These are phyloP conservation scores for Rhyacophila brunnea DNA, from an alignment of 1,140 invertebrate genomes.

Conservation along the genomic window DNA sequence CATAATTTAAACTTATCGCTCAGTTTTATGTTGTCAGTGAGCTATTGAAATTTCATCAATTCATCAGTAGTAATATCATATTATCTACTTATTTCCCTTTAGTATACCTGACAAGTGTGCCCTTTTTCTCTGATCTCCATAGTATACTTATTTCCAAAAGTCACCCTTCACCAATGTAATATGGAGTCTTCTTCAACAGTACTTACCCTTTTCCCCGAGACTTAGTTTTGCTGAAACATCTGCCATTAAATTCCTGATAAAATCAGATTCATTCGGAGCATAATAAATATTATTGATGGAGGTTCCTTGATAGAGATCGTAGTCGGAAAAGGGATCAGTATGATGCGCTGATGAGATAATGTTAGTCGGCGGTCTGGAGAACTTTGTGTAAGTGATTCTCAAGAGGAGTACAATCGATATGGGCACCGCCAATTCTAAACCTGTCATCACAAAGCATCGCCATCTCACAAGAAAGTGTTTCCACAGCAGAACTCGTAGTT, in stretches of 20 bases:
- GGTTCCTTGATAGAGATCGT: not conserved
- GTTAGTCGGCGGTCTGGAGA: not conserved
- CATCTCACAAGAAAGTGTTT: conserved; percentile 3
- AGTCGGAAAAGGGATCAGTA: not conserved
- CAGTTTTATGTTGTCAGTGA: too few species aligned
- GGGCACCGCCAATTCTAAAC: not conserved
- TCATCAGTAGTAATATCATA: too few species aligned
- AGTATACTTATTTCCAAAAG: too few species aligned
- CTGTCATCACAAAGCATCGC: not conserved
- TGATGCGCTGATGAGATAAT: not conserved
- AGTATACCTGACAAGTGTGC: too few species aligned
- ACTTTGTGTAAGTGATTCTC: not conserved
- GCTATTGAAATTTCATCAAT: too few species aligned
- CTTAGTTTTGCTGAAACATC: too few species aligned
- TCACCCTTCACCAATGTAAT: too few species aligned
- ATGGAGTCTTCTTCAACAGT: too few species aligned
- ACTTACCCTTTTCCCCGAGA: too few species aligned
- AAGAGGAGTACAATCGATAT: not conserved
- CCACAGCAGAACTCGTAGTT: conserved; percentile 11
- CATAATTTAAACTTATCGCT: too few species aligned
- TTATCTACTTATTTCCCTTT: too few species aligned
- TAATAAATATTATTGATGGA: not conserved
- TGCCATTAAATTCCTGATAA: not conserved
- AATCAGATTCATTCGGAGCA: not conserved
- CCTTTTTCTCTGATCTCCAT: too few species aligned